Evolutionary conservation across 2,888 invertebrate species (phyloP).

Genomic region (Brachylomia viminalis): DNA sequence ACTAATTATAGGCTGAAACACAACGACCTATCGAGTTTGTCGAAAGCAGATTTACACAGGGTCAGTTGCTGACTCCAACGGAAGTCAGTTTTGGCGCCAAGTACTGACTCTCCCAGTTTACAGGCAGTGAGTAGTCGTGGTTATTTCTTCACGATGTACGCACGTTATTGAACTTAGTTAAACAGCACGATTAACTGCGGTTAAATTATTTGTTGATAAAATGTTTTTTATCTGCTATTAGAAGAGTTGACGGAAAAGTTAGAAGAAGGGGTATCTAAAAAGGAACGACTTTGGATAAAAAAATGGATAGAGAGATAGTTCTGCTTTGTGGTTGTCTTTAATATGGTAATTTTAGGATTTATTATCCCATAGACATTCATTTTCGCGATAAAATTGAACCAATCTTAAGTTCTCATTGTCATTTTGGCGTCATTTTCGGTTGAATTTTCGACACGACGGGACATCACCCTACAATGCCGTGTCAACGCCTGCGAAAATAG

Average conservation of each 20-base stretch:
- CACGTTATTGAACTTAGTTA: too few species aligned
- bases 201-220: too few species aligned
- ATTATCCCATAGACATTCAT: not conserved
- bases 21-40: not conserved
- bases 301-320: too few species aligned
- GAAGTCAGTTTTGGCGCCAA: not conserved
- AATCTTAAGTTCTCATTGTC: not conserved
- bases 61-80: not conserved
- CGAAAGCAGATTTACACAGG: not conserved
- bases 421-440: not conserved
- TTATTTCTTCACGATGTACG: too few species aligned
- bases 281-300: too few species aligned
- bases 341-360: not conserved
- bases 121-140: not conserved
- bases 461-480: not conserved
- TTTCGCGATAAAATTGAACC: not conserved
- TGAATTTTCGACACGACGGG: not conserved
- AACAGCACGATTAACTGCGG: too few species aligned
- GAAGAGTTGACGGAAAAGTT: too few species aligned
- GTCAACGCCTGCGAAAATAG: not conserved
- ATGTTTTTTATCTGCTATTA: too few species aligned
- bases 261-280: too few species aligned
- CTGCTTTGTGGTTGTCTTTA: not conserved
- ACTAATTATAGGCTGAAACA: too few species aligned
- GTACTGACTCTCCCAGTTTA: not conserved